phyloP scores from a whole-genome alignment of 2,888 invertebrate species.

The Andrena marginata region DNA sequence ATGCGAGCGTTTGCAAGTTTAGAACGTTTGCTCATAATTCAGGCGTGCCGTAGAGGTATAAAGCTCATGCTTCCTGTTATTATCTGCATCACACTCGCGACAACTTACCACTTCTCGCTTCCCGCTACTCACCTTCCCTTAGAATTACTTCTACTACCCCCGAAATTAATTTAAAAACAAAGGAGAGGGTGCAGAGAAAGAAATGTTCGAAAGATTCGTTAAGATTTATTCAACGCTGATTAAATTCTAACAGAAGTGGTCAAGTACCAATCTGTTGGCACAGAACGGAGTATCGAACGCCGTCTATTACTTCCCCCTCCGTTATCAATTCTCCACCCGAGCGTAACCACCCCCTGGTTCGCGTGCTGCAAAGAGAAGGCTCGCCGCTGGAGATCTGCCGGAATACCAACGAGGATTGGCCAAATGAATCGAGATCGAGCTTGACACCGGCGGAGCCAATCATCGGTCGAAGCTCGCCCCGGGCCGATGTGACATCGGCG shows the following conservation, averaged over 20 bases:
- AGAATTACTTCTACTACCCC: neutral
- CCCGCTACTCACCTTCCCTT: neutral
- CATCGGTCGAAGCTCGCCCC: conserved; percentile 2
- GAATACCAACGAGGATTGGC: neutral
- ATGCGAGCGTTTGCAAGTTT: conserved; percentile 19
- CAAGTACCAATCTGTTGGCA: no score
- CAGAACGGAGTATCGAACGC: neutral
- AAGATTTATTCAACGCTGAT: neutral
- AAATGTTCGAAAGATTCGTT: neutral
- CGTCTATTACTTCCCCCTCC: no score
- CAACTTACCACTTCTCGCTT: neutral
- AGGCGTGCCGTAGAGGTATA: neutral
- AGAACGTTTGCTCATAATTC: conserved; percentile 23
- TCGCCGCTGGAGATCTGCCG: neutral
- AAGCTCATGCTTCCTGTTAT: neutral
- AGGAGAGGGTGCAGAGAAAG: no score
- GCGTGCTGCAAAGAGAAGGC: neutral
- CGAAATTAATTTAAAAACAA: neutral
- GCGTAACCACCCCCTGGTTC: neutral
- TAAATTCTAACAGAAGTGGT: no score
- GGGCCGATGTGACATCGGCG: conserved; percentile 17
- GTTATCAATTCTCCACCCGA: neutral
- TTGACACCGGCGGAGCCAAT: conserved; percentile 26
- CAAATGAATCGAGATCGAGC: conserved; percentile 18
- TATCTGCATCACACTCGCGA: neutral